A percentile compares a stretch with the other conserved stretches of the same genome.
Evolutionary conservation across 2,797 vertebrate species (phyloP).

Genomic region (Aphelocoma californica): DNA sequence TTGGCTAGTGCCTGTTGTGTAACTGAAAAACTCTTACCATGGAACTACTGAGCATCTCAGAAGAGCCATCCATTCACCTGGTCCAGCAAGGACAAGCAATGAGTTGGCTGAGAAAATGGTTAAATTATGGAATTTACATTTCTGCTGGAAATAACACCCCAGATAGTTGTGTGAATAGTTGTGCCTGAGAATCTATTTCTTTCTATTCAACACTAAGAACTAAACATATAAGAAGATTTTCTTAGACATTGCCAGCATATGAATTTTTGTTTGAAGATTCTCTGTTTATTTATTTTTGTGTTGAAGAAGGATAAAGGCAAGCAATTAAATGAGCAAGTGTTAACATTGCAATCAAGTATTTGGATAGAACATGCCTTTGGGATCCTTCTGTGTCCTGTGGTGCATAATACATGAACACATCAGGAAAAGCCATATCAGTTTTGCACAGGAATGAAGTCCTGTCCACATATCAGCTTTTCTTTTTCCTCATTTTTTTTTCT

Average conservation of each 20-base stretch:
- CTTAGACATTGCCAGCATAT: not conserved
- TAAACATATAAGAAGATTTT: not conserved
- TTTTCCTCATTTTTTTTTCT: not conserved
- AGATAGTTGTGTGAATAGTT: not conserved
- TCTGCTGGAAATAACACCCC: not conserved
- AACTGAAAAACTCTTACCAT: not conserved
- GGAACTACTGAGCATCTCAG: not conserved
- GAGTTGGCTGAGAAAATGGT: not conserved
- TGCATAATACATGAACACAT: not conserved
- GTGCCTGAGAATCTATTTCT: not conserved
- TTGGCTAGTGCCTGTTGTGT: not conserved
- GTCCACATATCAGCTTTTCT: not conserved
- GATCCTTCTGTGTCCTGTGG: not conserved
- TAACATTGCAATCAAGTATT: not conserved
- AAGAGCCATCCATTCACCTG: not conserved
- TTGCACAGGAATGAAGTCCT: not conserved
- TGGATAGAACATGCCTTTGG: not conserved
- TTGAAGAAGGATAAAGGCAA: not conserved
- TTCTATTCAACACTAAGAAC: not conserved
- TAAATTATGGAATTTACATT: not conserved
- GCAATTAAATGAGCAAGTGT: not conserved
- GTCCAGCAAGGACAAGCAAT: not conserved
- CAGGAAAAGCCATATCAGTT: not conserved
- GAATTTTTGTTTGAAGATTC: not conserved
- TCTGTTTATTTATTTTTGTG: not conserved